Evolutionary conservation across 2,113 vertebrate species (phyloP), one percentile per base, ranked within the genome.

Genomic region (Gavia stellata): DNA sequence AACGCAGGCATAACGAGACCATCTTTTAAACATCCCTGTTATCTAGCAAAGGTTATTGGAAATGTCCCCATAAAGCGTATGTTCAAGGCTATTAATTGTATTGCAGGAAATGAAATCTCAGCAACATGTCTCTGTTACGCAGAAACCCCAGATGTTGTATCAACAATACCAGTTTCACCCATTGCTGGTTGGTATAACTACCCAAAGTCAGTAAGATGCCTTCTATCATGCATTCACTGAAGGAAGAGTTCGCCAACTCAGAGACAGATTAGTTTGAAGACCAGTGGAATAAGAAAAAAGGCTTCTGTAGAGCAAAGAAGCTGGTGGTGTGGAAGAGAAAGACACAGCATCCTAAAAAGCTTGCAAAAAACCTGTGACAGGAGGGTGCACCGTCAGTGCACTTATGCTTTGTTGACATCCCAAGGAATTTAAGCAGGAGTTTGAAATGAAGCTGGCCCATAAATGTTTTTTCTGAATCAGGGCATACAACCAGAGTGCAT

Each of bases 11-110:
- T 47, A 17, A 85, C 11, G 13, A 63, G 53, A 84, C 59, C 61
- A 45, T 67, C 80, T 93, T 90, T 59, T 78, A 75, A 86, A 84
- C 52, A 74, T 5, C 17, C 58, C 26, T 44, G 28, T 75, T 88
- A 58, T 17, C 59, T 23, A 84, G 63, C 34, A 93, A 62, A 92
- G 68, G 61, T 68, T 80, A 50, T n/a, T 92, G 88, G 59, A 81
- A 94, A 86, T n/a, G 72, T 83, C 79, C 59, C 75, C 88, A 92
- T 92, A 68, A 92, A 92, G 44, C 86, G 86, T 79, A 88, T 95
- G 94, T 49, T 96, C 52, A n/a, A 79, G 52, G 19, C 95, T 93
- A 68, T 92, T 94, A 92, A 90, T 71, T 74, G 90, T 38, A 49
- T 49, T 85, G 80, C 49, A 85, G 86, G 86, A 95, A 92, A 91